phyloP scores from a whole-genome alignment of 2,888 invertebrate genomes.

The Mesoligia furuncula region DNA sequence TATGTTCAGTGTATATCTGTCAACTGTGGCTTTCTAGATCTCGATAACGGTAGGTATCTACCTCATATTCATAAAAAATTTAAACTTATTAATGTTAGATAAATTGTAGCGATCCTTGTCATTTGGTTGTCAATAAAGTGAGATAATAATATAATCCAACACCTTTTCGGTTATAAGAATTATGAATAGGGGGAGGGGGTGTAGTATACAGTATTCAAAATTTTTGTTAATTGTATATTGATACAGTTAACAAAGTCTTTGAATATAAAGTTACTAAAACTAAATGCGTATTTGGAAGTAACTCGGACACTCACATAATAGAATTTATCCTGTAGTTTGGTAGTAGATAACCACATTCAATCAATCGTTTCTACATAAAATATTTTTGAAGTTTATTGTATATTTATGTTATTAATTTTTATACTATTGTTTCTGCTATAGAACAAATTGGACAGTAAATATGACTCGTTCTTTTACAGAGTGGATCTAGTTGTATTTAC shows the following conservation, averaged over 20 bases:
- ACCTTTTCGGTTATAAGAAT: not conserved
- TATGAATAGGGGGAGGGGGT: not conserved
- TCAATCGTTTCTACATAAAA: conserved; percentile 4
- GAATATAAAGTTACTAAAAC: not conserved
- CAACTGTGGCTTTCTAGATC: conserved; percentile 8
- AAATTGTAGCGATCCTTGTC: not conserved
- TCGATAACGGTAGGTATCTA: conserved; percentile 5
- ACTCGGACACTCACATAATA: not conserved
- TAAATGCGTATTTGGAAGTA: not conserved
- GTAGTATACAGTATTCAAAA: too few species aligned
- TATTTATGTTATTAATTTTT: not conserved
- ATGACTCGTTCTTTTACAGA: not conserved
- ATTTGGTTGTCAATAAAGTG: conserved; percentile 2
- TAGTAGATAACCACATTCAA: not conserved
- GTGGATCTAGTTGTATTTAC: conserved; percentile 5
- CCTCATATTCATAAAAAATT: conserved; percentile 22
- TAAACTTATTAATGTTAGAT: not conserved
- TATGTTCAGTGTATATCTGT: conserved; percentile 8
- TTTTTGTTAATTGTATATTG: not conserved
- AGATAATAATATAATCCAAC: not conserved
- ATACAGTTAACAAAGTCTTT: not conserved
- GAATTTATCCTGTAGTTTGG: not conserved
- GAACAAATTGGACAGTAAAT: conserved; percentile 8
- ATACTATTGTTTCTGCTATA: not conserved
- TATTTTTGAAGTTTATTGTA: conserved; percentile 1